phyloP scores from a whole-genome alignment of 2,888 invertebrate genomes.

The Dyspetes luteomarginatus region DNA sequence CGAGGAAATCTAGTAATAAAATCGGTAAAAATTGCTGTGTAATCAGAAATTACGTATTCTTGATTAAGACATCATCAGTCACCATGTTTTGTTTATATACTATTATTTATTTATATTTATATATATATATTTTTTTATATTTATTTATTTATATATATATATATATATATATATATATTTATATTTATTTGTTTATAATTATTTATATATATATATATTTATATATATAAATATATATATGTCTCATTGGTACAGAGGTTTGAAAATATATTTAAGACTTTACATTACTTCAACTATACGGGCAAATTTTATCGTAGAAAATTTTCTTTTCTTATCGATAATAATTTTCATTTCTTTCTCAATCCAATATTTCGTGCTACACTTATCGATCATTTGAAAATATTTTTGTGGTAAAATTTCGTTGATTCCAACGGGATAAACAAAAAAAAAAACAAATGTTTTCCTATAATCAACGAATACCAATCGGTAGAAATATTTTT shows the following conservation, averaged over 20 bases:
- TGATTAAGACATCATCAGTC: background rate
- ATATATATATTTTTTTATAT: too few relatives aligned
- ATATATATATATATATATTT: too few relatives aligned
- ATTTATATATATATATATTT: too few relatives aligned
- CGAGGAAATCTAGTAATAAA: background rate
- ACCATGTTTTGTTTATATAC: background rate
- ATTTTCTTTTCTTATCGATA: slow-evolving; percentile 2
- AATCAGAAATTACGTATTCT: background rate
- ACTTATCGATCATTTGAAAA: background rate
- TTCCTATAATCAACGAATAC: background rate
- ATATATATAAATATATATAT: background rate
- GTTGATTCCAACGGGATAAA: background rate
- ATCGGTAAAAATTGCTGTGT: background rate
- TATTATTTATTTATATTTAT: too few relatives aligned
- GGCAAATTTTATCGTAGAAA: slow-evolving; percentile 12
- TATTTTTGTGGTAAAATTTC: background rate
- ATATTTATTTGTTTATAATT: too few relatives aligned
- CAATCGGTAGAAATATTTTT: too few relatives aligned
- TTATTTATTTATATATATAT: too few relatives aligned
- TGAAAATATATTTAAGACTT: slow-evolving; percentile 35
- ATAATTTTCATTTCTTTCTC: background rate
- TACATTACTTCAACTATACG: slow-evolving; percentile 18
- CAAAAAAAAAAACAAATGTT: background rate
- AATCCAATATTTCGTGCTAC: background rate
- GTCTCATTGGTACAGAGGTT: slow-evolving; percentile 11